A percentile compares a stretch with the other conserved stretches of the same genome.
Conservation (phyloP, 2,113 vertebrate genomes). For the Nesogale talazaci region DNA sequence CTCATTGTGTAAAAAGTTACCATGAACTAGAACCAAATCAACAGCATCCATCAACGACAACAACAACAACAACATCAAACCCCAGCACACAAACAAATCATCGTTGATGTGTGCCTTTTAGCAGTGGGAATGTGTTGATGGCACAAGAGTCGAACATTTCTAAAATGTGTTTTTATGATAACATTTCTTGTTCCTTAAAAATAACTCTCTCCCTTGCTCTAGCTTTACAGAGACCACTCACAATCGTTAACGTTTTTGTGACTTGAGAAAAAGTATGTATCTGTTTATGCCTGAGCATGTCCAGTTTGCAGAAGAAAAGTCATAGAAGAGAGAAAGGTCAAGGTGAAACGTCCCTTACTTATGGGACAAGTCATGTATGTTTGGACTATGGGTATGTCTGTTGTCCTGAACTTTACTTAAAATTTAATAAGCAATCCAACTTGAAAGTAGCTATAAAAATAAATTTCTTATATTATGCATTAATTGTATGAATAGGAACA, state of each 20-base stretch:
- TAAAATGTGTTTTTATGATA: not conserved
- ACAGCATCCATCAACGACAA: no score
- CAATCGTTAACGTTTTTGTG: accelerated
- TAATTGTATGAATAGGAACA: not conserved
- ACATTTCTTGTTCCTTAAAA: not conserved
- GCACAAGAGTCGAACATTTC: not conserved
- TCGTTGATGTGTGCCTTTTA: no score
- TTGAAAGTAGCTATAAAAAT: not conserved
- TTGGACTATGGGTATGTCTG: not conserved
- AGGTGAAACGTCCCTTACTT: no score
- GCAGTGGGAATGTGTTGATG: no score
- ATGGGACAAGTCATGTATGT: not conserved
- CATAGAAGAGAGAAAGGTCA: not conserved
- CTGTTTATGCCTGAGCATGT: no score
- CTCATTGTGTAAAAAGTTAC: no score
- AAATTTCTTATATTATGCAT: not conserved
- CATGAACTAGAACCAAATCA: no score
- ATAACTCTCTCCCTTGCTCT: not conserved
- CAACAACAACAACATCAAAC: no score
- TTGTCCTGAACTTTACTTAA: not conserved
- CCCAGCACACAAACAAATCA: no score
- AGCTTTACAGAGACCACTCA: not conserved
- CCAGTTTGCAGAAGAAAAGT: not conserved
- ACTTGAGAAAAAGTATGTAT: not conserved
- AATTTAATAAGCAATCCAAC: not conserved